A percentile compares a stretch with the other conserved stretches of the same genome.
Conservation (phyloP, 2,888 invertebrate genomes). For the Euplagia quadripunctaria region DNA sequence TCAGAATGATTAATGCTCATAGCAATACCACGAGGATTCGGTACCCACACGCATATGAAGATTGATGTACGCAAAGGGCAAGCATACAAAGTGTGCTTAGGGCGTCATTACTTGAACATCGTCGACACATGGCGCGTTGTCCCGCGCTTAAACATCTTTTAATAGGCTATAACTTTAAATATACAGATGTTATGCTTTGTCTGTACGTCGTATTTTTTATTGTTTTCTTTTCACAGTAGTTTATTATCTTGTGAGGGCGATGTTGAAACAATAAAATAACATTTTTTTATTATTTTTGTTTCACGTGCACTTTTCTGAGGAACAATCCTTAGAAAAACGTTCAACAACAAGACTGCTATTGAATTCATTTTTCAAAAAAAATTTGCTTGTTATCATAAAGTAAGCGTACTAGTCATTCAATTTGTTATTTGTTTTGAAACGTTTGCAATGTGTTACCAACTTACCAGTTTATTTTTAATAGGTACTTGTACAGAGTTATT, state of each 20-base stretch:
- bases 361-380: no score
- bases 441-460: no score
- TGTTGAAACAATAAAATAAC: no score
- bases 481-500: no score
- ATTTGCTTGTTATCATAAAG: no score
- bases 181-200: constrained; percentile 8
- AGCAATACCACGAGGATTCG: constrained; percentile 16
- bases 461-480: no score
- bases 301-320: no score
- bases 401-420: no score
- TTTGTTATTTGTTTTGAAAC: no score
- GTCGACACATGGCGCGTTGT: constrained; percentile 23
- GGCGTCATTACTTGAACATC: constrained; percentile 27
- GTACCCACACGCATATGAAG: constrained; percentile 25
- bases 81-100: constrained; percentile 26
- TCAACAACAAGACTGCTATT: no score
- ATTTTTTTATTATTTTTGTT: no score
- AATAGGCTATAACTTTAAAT: constrained; percentile 19
- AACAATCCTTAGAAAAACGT: no score
- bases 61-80: constrained; percentile 30
- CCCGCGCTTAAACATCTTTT: constrained; percentile 21
- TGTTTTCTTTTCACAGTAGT: not conserved
- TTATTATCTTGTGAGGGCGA: not conserved
- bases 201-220: not conserved
- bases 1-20: constrained; percentile 25